Percentiles rank a stretch among this genome's conserved stretches.
Conservation (phyloP, 2,113 vertebrate genomes). For the Pampusana beccarii region DNA sequence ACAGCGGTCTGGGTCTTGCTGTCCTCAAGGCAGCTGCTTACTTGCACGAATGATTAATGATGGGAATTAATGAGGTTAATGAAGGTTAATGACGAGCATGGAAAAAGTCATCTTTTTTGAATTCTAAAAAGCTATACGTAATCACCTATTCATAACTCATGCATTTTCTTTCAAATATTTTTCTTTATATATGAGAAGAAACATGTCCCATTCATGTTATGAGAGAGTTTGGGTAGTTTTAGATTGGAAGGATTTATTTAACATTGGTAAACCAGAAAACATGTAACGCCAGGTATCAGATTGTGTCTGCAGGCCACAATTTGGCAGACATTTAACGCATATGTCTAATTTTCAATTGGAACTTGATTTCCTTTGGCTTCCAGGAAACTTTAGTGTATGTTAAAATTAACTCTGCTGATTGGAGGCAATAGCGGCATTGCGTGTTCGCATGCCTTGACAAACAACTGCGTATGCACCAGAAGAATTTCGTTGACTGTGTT, state of each 20-base stretch:
- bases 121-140: not conserved
- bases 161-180: not conserved
- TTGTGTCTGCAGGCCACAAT: not conserved
- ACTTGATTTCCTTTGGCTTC: not conserved
- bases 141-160: not conserved
- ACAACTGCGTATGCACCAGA: fast-evolving
- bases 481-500: fast-evolving
- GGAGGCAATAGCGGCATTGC: not conserved
- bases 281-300: not conserved
- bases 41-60: not conserved
- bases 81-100: not conserved
- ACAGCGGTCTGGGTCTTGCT: fast-evolving
- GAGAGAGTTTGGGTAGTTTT: not conserved
- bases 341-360: not conserved
- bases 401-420: not conserved
- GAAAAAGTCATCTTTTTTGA: not conserved
- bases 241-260: not conserved
- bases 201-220: not conserved
- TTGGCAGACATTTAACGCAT: not conserved
- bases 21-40: not conserved
- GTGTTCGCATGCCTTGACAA: not conserved
- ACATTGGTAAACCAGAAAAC: not conserved
- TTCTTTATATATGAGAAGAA: not conserved
- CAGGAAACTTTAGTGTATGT: not conserved
- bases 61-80: not conserved